phyloP scores from a whole-genome alignment of 92 coral and sea anemone species.

The Isaurus tuberculatus region DNA sequence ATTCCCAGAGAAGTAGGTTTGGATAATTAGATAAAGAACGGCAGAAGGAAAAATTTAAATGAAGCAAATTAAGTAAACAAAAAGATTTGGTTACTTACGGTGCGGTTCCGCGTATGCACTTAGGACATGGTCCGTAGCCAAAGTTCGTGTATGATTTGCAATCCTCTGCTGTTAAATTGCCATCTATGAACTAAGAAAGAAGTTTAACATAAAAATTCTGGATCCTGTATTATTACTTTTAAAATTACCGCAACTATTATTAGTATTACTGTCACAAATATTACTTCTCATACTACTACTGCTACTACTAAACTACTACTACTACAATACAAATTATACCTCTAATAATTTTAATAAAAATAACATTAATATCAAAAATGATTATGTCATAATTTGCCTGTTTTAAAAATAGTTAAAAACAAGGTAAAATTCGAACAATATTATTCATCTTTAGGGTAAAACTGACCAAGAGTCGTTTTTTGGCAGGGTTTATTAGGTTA shows the following conservation, averaged over 20 bases:
- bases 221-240: not conserved
- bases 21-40: too few species aligned
- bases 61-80: not conserved
- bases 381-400: too few species aligned
- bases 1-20: too few species aligned
- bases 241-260: not conserved
- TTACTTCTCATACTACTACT: not conserved
- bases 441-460: too few species aligned
- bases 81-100: conserved; percentile 18
- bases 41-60: not conserved
- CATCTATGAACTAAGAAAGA: conserved; percentile 57
- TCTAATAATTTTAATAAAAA: too few species aligned
- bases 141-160: conserved; percentile 64
- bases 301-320: not conserved
- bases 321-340: not conserved
- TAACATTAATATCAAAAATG: too few species aligned
- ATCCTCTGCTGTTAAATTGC: conserved; percentile 42
- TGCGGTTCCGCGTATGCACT: conserved; percentile 25
- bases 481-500: too few species aligned
- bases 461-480: too few species aligned
- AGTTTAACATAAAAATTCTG: too few species aligned
- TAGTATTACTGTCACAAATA: not conserved
- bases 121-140: conserved; percentile 76
- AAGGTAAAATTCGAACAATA: too few species aligned
- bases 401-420: too few species aligned